These are phyloP conservation scores for Noctua janthina DNA, from an alignment of 2,888 invertebrate species.

Conservation along the genomic window DNA sequence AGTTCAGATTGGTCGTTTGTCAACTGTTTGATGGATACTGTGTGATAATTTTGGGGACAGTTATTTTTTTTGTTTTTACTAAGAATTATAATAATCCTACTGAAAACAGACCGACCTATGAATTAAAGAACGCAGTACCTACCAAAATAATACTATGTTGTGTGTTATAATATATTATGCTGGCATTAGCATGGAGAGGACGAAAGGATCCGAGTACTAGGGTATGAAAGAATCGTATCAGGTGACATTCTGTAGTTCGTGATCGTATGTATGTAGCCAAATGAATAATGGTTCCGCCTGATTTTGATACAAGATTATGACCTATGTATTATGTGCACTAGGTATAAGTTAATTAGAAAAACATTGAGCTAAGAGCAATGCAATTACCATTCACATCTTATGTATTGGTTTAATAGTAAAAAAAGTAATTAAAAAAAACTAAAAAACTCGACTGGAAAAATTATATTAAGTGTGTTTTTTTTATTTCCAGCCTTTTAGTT, in stretches of 20 bases:
- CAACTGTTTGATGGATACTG: slow-evolving; percentile 14
- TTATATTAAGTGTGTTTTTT: no score
- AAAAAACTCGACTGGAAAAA: no score
- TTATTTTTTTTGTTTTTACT: neutral
- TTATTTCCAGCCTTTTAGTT: no score
- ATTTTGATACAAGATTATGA: neutral
- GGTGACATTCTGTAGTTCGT: neutral
- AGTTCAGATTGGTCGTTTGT: slow-evolving; percentile 17
- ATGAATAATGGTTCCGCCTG: neutral
- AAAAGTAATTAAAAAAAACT: no score
- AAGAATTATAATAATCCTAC: neutral
- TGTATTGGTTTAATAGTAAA: neutral
- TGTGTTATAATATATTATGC: neutral
- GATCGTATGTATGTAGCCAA: no score
- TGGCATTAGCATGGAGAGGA: neutral
- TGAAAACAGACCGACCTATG: neutral
- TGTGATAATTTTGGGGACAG: slow-evolving; percentile 2
- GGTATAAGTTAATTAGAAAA: neutral
- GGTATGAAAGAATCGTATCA: neutral
- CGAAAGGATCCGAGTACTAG: neutral
- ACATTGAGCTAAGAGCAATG: no score
- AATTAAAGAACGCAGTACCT: neutral
- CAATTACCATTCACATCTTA: neutral
- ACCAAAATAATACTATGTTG: neutral
- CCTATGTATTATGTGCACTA: neutral